phyloP scores from a whole-genome alignment of 2,888 invertebrate species.

The Sthenelais limicola region DNA sequence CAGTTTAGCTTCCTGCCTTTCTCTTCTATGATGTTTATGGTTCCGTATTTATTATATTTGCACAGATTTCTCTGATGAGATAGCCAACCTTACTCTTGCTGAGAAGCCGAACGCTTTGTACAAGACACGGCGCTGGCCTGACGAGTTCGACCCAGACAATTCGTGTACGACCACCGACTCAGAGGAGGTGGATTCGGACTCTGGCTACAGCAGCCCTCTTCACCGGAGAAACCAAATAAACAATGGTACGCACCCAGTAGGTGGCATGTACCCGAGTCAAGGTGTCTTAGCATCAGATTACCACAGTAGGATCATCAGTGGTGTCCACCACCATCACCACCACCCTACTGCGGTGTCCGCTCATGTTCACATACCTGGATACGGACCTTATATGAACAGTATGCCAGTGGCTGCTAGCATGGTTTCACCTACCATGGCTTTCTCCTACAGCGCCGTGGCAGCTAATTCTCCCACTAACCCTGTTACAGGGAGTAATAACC shows the following conservation, averaged over 20 bases:
- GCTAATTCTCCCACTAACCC: not conserved
- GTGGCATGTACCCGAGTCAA: not conserved
- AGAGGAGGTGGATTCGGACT: conserved; percentile 61
- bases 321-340: not conserved
- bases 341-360: not conserved
- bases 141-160: conserved; percentile 39
- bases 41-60: too few relatives aligned
- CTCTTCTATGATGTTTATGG: not conserved
- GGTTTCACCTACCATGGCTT: not conserved
- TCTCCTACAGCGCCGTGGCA: conserved; percentile 26
- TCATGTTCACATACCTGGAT: not conserved
- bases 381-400: conserved; percentile 6
- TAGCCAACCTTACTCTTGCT: conserved; percentile 62
- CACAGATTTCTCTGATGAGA: conserved; percentile 65
- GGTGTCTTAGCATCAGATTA: not conserved
- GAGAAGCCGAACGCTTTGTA: conserved; percentile 63
- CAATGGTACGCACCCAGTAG: conserved; percentile 54
- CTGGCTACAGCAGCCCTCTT: conserved; percentile 66
- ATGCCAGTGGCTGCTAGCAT: not conserved
- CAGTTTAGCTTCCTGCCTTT: not conserved
- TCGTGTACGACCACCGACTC: conserved; percentile 46
- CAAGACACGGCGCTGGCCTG: conserved; percentile 40
- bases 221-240: conserved; percentile 62
- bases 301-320: not conserved
- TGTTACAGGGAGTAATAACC: not conserved